Evolutionary conservation across 2,797 vertebrate species (phyloP).

Genomic region (Poecilia wingei): DNA sequence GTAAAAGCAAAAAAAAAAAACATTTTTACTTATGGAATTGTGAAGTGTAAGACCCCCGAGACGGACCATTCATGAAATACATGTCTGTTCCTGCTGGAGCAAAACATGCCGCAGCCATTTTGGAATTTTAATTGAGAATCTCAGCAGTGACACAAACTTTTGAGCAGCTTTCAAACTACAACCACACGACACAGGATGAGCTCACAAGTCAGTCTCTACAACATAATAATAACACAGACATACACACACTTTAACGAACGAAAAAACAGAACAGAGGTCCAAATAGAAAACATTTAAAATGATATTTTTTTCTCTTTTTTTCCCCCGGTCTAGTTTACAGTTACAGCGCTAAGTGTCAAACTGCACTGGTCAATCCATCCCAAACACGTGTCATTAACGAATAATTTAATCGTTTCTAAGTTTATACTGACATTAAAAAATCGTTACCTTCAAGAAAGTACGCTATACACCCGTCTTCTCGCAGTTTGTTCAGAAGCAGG

Average conservation of each 20-base stretch:
- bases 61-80: slow-evolving; percentile 73
- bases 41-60: slow-evolving; percentile 4
- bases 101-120: slow-evolving; percentile 79
- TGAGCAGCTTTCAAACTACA: slow-evolving; percentile 13
- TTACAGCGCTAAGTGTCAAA: background rate
- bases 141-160: slow-evolving; percentile 65
- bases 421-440: background rate
- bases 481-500: slow-evolving; percentile 93
- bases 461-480: slow-evolving; percentile 94
- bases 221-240: background rate
- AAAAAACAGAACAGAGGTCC: background rate
- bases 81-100: slow-evolving; percentile 69
- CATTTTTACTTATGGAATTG: background rate
- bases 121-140: slow-evolving; percentile 82
- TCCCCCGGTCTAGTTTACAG: background rate
- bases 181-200: slow-evolving; percentile 2
- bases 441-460: slow-evolving; percentile 91
- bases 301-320: background rate
- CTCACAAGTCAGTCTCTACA: background rate
- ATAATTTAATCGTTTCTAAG: background rate
- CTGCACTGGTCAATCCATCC: background rate
- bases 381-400: background rate
- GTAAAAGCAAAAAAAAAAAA: background rate
- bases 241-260: background rate
- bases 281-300: background rate